Conservation (phyloP, 2,888 invertebrate genomes). For the Odontocolon sp. region DNA sequence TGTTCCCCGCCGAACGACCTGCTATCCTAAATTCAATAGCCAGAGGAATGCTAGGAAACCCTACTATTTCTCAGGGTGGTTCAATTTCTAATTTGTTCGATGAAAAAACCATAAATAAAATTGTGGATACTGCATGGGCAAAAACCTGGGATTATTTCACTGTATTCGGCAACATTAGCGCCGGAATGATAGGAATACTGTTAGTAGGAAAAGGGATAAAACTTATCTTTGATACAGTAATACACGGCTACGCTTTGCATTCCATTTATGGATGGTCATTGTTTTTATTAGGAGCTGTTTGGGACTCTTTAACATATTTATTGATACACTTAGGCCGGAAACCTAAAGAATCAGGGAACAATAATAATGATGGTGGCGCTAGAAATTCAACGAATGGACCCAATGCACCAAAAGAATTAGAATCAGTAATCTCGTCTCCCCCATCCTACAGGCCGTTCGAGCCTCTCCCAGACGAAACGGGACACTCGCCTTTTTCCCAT, state of each 20-base stretch:
- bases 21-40: no score
- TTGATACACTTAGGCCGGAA: background rate
- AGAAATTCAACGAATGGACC: no score
- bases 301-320: constrained; percentile 23
- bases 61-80: background rate
- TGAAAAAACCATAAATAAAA: constrained; percentile 15
- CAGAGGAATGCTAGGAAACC: constrained; percentile 37
- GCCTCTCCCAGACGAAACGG: no score
- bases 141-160: constrained; percentile 28
- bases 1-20: constrained; percentile 51
- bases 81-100: constrained; percentile 18
- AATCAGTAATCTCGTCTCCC: no score
- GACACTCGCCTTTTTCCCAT: no score
- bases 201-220: constrained; percentile 26
- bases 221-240: constrained; percentile 13
- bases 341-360: no score
- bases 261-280: constrained; percentile 34
- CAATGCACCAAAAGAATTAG: no score
- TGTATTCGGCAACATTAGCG: constrained; percentile 34
- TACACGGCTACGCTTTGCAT: constrained; percentile 31
- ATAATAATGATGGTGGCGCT: no score
- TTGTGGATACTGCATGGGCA: constrained; percentile 23
- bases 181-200: constrained; percentile 31
- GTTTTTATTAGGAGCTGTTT: constrained; percentile 19
- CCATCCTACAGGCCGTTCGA: no score